Percentiles rank a stretch among this genome's conserved stretches.
phyloP scores from a whole-genome alignment of 2,113 vertebrate species.

The Sciurus niger region DNA sequence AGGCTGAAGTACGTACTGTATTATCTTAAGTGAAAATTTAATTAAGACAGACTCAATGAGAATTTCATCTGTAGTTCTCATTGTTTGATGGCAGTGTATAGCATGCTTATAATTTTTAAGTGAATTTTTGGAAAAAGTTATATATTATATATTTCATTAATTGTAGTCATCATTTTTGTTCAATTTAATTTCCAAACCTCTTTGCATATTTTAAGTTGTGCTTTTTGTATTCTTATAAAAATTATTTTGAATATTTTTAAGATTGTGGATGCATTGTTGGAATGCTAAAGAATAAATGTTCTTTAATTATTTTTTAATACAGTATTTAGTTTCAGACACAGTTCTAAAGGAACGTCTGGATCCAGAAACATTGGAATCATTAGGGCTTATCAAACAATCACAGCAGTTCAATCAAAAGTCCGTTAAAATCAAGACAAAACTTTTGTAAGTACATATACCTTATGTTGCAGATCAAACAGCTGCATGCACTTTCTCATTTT shows the following conservation, averaged over 20 bases:
- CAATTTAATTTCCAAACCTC: slow-evolving; percentile 10
- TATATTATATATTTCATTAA: slow-evolving; percentile 46
- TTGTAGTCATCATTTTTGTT: slow-evolving; percentile 65
- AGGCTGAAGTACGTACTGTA: background rate
- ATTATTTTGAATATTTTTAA: slow-evolving; percentile 67
- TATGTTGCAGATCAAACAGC: slow-evolving; percentile 56
- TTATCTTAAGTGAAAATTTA: slow-evolving; percentile 55
- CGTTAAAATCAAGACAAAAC: slow-evolving; percentile 99
- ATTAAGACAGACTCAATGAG: slow-evolving; percentile 17
- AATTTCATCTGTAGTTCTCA: slow-evolving; percentile 67
- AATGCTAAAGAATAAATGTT: slow-evolving; percentile 74
- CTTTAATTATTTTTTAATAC: slow-evolving; percentile 81
- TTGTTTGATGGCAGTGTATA: background rate
- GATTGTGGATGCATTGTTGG: slow-evolving; percentile 48
- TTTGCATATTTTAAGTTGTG: slow-evolving; percentile 4
- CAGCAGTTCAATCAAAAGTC: slow-evolving; percentile 99
- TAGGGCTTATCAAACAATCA: slow-evolving; percentile 99
- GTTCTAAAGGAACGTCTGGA: slow-evolving; percentile 98
- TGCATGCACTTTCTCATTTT: slow-evolving; percentile 68
- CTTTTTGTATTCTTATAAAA: slow-evolving; percentile 43
- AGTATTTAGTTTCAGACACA: slow-evolving; percentile 97
- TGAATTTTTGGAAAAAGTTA: background rate
- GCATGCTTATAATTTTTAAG: background rate
- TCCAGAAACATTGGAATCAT: slow-evolving; percentile 97
- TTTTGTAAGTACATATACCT: slow-evolving; percentile 94